These are phyloP conservation scores for Herminia tarsipennalis DNA, from an alignment of 2,888 invertebrate species.

Conservation along the genomic window DNA sequence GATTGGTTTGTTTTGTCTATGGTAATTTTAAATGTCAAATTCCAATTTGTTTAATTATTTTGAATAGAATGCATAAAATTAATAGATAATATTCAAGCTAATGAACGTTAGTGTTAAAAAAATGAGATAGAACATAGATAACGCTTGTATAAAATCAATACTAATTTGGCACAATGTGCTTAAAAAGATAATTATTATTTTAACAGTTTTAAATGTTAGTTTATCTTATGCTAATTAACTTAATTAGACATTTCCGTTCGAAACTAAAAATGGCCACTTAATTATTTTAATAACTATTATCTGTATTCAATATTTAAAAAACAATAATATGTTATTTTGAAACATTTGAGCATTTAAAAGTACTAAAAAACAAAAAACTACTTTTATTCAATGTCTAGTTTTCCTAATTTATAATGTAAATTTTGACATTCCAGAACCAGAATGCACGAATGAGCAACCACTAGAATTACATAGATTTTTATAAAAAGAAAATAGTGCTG, in stretches of 20 bases:
- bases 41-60: neutral
- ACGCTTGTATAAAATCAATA: constrained; percentile 10
- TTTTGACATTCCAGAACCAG: no score
- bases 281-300: neutral
- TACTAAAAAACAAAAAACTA: no score
- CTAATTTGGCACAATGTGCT: neutral
- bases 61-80: no score
- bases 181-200: neutral
- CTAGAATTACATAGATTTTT: no score
- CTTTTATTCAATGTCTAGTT: no score
- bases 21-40: no score
- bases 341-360: no score
- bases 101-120: constrained; percentile 12
- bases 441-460: no score
- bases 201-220: neutral
- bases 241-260: neutral
- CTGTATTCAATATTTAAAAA: neutral
- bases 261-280: constrained; percentile 1
- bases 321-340: no score
- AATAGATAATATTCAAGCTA: constrained; percentile 6
- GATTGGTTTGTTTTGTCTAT: no score
- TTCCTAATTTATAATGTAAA: no score
- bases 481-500: no score
- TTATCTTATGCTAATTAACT: neutral
- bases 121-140: constrained; percentile 5